Percentiles rank a stretch among this genome's conserved stretches.
Evolutionary conservation across 2,888 invertebrate species (phyloP).

Genomic region (Drosophila pseudotakahashii): DNA sequence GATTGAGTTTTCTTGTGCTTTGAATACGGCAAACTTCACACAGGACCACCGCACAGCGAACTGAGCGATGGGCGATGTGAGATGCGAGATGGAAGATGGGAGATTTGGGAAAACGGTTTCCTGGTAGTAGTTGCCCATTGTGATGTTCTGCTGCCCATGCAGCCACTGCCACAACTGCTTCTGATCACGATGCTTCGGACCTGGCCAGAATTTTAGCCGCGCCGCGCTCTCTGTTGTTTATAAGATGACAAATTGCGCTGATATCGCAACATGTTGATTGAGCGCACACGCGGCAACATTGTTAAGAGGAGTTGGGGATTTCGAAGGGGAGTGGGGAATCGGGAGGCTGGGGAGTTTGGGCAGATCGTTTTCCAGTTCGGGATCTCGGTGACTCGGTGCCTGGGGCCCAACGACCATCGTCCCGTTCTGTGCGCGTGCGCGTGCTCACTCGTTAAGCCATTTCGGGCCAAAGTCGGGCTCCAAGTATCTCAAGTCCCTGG

Average conservation of each 20-base stretch:
- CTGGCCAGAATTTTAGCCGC: slow-evolving; percentile 55
- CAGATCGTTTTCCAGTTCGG: slow-evolving; percentile 32
- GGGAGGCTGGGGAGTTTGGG: slow-evolving; percentile 5
- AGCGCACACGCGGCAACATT: slow-evolving; percentile 75
- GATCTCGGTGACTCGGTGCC: slow-evolving; percentile 15
- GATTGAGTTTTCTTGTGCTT: slow-evolving; percentile 80
- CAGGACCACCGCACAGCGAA: slow-evolving; percentile 69
- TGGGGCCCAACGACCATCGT: slow-evolving; percentile 14
- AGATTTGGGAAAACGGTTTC: slow-evolving; percentile 55
- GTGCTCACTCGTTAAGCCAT: slow-evolving; percentile 65
- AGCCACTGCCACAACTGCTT: slow-evolving; percentile 18
- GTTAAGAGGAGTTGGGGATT: slow-evolving; percentile 33
- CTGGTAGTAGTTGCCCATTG: slow-evolving; percentile 52
- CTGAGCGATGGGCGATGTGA: slow-evolving; percentile 15
- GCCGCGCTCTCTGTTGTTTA: slow-evolving; percentile 72
- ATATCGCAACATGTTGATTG: slow-evolving; percentile 80
- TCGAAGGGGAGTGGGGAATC: background rate
- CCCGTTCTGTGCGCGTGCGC: slow-evolving; percentile 71
- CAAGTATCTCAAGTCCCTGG: slow-evolving; percentile 22
- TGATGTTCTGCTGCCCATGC: slow-evolving; percentile 31
- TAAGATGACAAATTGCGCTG: slow-evolving; percentile 80
- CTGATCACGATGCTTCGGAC: slow-evolving; percentile 8
- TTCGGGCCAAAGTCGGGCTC: slow-evolving; percentile 36
- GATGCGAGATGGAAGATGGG: slow-evolving; percentile 17
- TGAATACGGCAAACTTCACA: slow-evolving; percentile 79